phyloP scores from a whole-genome alignment of 2,113 vertebrate species.

The Pao palembangensis region DNA sequence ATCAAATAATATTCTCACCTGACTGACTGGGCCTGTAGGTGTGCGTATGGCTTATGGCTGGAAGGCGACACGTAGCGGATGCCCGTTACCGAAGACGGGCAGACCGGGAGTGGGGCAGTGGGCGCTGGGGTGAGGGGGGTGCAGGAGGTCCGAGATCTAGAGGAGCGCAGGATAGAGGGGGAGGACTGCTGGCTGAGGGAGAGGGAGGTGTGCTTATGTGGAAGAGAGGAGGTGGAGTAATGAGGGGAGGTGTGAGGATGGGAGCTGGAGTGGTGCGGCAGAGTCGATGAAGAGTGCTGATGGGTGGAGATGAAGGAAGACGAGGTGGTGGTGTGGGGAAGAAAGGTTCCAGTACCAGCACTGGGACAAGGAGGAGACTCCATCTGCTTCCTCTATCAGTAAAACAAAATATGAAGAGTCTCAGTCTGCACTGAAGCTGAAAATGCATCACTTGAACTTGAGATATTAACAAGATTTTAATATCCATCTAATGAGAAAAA shows the following conservation, averaged over 20 bases:
- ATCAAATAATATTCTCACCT: conserved; percentile 50
- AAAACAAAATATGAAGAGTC: neutral
- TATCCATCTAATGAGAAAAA: too few species aligned
- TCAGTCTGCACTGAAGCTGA: too few species aligned
- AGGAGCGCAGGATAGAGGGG: conserved; percentile 56
- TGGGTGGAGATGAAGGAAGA: conserved; percentile 53
- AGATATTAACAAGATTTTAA: neutral
- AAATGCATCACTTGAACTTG: neutral
- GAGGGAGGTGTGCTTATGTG: conserved; percentile 68
- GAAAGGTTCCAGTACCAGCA: conserved; percentile 83
- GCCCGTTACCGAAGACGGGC: conserved; percentile 67
- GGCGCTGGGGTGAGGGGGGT: conserved; percentile 68
- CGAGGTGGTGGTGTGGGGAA: conserved; percentile 70
- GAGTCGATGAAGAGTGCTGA: conserved; percentile 66
- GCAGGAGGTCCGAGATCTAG: conserved; percentile 69
- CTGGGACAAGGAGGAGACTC: conserved; percentile 82
- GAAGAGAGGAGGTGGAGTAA: conserved; percentile 71
- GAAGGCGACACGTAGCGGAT: conserved; percentile 70
- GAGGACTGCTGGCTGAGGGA: conserved; percentile 62
- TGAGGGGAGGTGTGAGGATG: conserved; percentile 55
- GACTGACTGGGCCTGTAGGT: conserved; percentile 64
- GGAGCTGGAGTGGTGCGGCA: conserved; percentile 61
- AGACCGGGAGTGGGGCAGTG: conserved; percentile 70
- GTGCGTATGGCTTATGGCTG: conserved; percentile 59
- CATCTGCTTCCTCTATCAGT: conserved; percentile 78